Base-by-base conservation (phyloP, 2,888 invertebrate genomes). In the Torymus tubicola region DNA sequence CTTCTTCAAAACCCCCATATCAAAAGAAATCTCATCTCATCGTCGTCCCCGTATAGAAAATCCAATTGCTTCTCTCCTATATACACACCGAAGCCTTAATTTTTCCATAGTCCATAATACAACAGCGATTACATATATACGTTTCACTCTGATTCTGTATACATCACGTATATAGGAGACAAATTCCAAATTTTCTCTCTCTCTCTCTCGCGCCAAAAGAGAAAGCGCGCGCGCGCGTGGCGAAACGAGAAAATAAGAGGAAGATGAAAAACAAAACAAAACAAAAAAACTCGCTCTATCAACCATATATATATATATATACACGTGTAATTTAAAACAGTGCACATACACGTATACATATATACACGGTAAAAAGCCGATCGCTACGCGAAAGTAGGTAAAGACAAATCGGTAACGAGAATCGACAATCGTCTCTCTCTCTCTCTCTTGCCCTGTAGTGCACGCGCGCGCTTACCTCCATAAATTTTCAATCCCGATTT, bases 361-460 rank as follows among this genome's bases (percentile, higher is more conserved):
- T 50, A 14, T n/a, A 12, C 4, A 24, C 55, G 50, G 13, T 55
- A 14, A 55, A 57, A 70, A 42, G 21, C 12, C 65, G 65, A 4
- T 42, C 73, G 70, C 57, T n/a, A 63, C 71, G 70, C 80, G 80
- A 80, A 80, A 80, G 80, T 80, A 80, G 80, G 80, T 80, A 80
- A 76, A 68, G 80, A 75, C 80, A 72, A 80, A 80, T 80, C 80
- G 80, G 80, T 80, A 80, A 68, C 60, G 61, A 75, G 71, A 70
- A 76, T 76, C 65, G 80, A 50, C 73, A 57, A 68, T 69, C 61
- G 61, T 14, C 24, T 50, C 64, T 14, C 24, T 60, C 50, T 42
- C n/a, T 70, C 70, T 61, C 57, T 65, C 64, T 63, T 64, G 31
- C 55, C 31, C 31, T 64, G n/a, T n/a, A n/a, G n/a, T n/a, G 61